Evolutionary conservation across 1,140 invertebrate genomes (phyloP), one percentile per base, ranked within the genome.

Genomic region (Nautilus pompilius): DNA sequence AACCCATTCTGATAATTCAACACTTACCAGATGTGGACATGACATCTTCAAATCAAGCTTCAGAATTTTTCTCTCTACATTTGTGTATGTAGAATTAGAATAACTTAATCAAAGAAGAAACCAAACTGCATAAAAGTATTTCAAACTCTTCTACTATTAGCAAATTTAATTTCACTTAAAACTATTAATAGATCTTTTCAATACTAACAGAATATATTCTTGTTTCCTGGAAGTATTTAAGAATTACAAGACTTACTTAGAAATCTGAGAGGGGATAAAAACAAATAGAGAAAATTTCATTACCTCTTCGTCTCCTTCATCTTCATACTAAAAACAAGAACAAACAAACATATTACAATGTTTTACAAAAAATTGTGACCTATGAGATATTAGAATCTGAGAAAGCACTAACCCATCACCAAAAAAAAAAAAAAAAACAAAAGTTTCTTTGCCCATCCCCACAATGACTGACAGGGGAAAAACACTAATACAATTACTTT

Each of bases 251-350:
- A 53, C 13, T 15, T 53, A 45, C 36, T 24, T 36, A 28, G 34
- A 8, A 30, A 56, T 36, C 45, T 29, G 30, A 41, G 22, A 5
- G 6, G 34, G 20, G n/a, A n/a, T n/a, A n/a, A n/a, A n/a, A n/a
- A n/a, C n/a, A 10, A 62, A 32, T 29, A 0, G 30, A 62, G 30
- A 22, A 20, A 5, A 22, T 24, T 30, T 2, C 26, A 60, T 54
- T 66, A 70, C 71, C 54, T 77, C 74, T 24, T 76, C 74, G 49
- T 76, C 74, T 17, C 70, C 73, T 33, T 74, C 74, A 41, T 71
- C 71, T 57, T 76, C 74, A 73, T 73, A 74, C 74, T 76, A 63
- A 30, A 69, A 66, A 57, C 33, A 51, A 63, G 69, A 61, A 68
- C 48, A 20, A 32, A 60, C 13, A 29, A 63, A n/a, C 41, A 22